These are phyloP conservation scores for Ophion ventricosus DNA, from an alignment of 2,888 invertebrate genomes.

Conservation along the genomic window DNA sequence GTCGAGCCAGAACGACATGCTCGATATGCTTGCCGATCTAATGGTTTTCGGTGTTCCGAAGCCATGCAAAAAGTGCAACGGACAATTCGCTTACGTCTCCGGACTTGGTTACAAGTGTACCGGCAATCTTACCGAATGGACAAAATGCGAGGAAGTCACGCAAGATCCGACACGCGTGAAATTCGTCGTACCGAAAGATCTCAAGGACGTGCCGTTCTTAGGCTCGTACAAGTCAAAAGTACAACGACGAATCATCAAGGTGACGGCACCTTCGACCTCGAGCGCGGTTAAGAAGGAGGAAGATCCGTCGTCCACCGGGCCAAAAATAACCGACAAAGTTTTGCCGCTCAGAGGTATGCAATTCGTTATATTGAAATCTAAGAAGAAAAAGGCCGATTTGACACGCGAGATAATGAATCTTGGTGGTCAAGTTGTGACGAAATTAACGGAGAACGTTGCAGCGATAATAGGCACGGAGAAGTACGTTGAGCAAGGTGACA, in stretches of 20 bases:
- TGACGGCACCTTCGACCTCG: slow-evolving; percentile 83
- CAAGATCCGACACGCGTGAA: slow-evolving; percentile 89
- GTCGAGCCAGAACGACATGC: slow-evolving; percentile 87
- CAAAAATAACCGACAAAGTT: slow-evolving; percentile 87
- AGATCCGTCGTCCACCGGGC: slow-evolving; percentile 83
- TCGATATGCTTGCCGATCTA: slow-evolving; percentile 92
- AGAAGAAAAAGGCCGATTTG: slow-evolving; percentile 86
- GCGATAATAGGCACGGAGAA: slow-evolving; percentile 90
- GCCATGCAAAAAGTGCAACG: slow-evolving; percentile 91
- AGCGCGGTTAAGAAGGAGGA: slow-evolving; percentile 84
- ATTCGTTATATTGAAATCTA: slow-evolving; percentile 88
- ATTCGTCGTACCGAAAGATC: slow-evolving; percentile 88
- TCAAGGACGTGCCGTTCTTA: slow-evolving; percentile 86
- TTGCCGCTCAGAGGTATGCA: slow-evolving; percentile 91
- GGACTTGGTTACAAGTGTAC: slow-evolving; percentile 93
- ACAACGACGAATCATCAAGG: slow-evolving; percentile 85
- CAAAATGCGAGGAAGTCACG: slow-evolving; percentile 90
- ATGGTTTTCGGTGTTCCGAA: slow-evolving; percentile 94
- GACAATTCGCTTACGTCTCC: slow-evolving; percentile 88
- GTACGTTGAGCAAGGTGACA: slow-evolving; percentile 88
- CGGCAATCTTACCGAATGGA: slow-evolving; percentile 94
- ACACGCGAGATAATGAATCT: slow-evolving; percentile 89
- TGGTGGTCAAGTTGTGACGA: slow-evolving; percentile 90
- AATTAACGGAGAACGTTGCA: slow-evolving; percentile 87
- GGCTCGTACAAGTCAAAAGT: slow-evolving; percentile 86